Conservation (phyloP, 2,113 vertebrate genomes). For the Bothrops jararaca region DNA sequence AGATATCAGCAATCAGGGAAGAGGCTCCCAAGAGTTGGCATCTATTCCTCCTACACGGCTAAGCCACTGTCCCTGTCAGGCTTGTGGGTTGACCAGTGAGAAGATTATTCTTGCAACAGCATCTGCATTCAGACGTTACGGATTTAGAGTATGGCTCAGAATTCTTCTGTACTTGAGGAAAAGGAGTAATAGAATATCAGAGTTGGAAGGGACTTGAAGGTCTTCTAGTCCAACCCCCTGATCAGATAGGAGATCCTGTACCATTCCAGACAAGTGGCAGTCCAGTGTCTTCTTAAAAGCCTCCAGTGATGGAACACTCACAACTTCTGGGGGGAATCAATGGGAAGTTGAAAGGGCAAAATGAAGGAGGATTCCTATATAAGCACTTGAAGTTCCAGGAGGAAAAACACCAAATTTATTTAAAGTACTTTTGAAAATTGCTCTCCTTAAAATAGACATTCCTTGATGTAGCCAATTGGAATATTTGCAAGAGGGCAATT, state of each 20-base stretch:
- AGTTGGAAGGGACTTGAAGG: neutral
- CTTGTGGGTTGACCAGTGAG: neutral
- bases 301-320: neutral
- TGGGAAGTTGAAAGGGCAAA: neutral
- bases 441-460: neutral
- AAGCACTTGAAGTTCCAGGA: neutral
- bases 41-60: neutral
- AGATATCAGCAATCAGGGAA: slow-evolving; percentile 11
- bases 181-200: neutral
- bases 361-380: neutral
- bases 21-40: slow-evolving; percentile 17
- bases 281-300: neutral
- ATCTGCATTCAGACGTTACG: neutral
- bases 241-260: neutral
- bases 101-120: neutral
- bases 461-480: neutral
- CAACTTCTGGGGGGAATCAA: neutral
- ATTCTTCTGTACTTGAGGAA: too few relatives aligned
- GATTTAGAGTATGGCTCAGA: neutral
- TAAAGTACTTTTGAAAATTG: neutral
- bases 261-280: neutral
- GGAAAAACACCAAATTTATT: neutral
- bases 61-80: neutral
- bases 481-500: neutral
- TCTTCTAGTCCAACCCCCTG: neutral